Percentiles rank a stretch among this genome's conserved stretches.
Evolutionary conservation across 2,888 invertebrate genomes (phyloP).

Genomic region (Junonia oenone): DNA sequence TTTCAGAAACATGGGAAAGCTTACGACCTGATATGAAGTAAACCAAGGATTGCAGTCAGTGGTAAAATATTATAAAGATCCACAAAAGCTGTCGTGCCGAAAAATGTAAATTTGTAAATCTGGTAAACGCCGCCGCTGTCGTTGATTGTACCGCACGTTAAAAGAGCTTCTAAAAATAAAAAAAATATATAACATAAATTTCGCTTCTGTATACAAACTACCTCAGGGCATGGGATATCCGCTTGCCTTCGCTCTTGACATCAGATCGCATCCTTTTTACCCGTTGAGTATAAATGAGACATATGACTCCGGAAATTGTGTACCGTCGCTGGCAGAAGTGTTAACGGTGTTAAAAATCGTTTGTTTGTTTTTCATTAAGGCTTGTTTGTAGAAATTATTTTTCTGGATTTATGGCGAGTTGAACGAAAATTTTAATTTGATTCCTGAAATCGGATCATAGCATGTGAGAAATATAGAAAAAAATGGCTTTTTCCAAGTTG

Average conservation of each 20-base stretch:
- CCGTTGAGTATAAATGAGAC: constrained; percentile 1
- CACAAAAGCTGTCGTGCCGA: too few species aligned
- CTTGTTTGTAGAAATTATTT: too few species aligned
- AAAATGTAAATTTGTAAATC: background rate
- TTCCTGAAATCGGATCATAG: too few species aligned
- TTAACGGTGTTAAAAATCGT: background rate
- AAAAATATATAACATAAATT: background rate
- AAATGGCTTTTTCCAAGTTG: too few species aligned
- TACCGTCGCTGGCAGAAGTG: background rate
- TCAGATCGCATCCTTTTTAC: constrained; percentile 1
- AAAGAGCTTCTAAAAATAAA: background rate
- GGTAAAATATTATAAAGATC: too few species aligned
- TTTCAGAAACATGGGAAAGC: too few species aligned
- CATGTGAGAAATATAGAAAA: too few species aligned
- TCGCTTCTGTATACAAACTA: background rate
- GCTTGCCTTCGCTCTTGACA: background rate
- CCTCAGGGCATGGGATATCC: background rate
- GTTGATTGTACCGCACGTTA: background rate
- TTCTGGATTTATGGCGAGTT: too few species aligned
- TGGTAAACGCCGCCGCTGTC: background rate
- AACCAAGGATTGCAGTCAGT: too few species aligned
- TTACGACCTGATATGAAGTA: too few species aligned
- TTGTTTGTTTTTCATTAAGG: background rate
- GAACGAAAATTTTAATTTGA: too few species aligned
- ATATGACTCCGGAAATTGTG: constrained; percentile 1